phyloP scores from a whole-genome alignment of 1,140 invertebrate species.

The Sitobion miscanthi region DNA sequence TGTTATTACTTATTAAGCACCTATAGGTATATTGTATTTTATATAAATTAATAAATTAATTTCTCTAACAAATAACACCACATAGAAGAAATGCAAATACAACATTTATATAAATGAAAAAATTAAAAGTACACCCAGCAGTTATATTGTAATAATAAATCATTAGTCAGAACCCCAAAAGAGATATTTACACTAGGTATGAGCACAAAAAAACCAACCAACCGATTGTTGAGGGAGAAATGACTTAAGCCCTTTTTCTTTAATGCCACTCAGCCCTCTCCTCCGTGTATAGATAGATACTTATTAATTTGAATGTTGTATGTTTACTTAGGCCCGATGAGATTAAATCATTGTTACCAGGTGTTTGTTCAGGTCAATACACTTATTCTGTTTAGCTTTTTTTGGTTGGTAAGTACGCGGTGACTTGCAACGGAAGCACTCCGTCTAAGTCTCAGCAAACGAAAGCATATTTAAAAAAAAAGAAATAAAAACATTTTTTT shows the following conservation, averaged over 20 bases:
- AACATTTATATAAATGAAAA: constrained; percentile 26
- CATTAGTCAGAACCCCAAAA: constrained; percentile 43
- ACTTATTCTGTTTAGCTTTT: constrained; percentile 31
- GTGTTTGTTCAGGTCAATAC: constrained; percentile 54
- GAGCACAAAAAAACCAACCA: constrained; percentile 44
- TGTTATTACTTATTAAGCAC: neutral
- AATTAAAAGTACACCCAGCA: constrained; percentile 32
- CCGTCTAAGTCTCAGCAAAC: constrained; percentile 17
- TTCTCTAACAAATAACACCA: neutral
- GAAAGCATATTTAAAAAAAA: constrained; percentile 37
- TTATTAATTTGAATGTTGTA: constrained; percentile 54
- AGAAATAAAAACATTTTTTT: constrained; percentile 27
- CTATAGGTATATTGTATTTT: neutral
- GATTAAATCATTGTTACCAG: constrained; percentile 56
- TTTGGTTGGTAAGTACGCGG: constrained; percentile 45
- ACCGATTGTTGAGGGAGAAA: constrained; percentile 33
- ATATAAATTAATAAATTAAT: constrained; percentile 34
- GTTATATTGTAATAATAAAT: constrained; percentile 56
- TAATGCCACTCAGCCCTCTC: neutral
- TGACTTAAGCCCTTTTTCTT: constrained; percentile 43
- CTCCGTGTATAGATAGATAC: constrained; percentile 19
- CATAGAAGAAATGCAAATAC: constrained; percentile 44
- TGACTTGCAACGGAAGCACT: constrained; percentile 56
- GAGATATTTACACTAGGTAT: constrained; percentile 43
- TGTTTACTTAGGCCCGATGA: constrained; percentile 48